Conservation (phyloP, 2,797 vertebrate species). For the Lacerta bilineata region DNA sequence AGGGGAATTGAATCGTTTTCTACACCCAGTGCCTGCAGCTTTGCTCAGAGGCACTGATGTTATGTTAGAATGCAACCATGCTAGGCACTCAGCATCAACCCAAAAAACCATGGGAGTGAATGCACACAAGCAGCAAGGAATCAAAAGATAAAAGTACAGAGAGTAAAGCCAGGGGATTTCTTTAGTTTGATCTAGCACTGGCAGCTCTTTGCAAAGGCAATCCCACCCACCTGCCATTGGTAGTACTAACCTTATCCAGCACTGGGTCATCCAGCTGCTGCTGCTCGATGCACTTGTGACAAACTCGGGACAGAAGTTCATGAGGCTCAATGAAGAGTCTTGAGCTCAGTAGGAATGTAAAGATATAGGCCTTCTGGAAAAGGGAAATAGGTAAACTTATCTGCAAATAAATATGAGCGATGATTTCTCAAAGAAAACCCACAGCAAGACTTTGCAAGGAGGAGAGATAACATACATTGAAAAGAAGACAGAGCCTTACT, state of each 20-base stretch:
- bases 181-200: neutral
- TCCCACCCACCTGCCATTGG: neutral
- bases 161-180: neutral
- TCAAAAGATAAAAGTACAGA: neutral
- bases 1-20: slow-evolving; percentile 51
- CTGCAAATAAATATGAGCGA: slow-evolving; percentile 2
- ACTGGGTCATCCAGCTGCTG: slow-evolving; percentile 91
- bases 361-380: slow-evolving; percentile 91
- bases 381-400: slow-evolving; percentile 8
- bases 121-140: slow-evolving; percentile 23
- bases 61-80: slow-evolving; percentile 32
- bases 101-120: slow-evolving; percentile 7
- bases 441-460: neutral
- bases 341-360: slow-evolving; percentile 95
- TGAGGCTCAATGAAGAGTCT: slow-evolving; percentile 93
- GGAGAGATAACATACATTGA: neutral
- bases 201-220: slow-evolving; percentile 7
- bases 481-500: neutral
- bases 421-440: neutral
- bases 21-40: slow-evolving; percentile 27
- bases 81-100: slow-evolving; percentile 29
- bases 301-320: slow-evolving; percentile 93
- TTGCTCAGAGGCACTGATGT: slow-evolving; percentile 32
- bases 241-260: slow-evolving; percentile 89
- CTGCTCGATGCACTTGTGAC: slow-evolving; percentile 94